Conservation (phyloP, 92 coral and sea anemone genomes). For the Siderastrea siderea region DNA sequence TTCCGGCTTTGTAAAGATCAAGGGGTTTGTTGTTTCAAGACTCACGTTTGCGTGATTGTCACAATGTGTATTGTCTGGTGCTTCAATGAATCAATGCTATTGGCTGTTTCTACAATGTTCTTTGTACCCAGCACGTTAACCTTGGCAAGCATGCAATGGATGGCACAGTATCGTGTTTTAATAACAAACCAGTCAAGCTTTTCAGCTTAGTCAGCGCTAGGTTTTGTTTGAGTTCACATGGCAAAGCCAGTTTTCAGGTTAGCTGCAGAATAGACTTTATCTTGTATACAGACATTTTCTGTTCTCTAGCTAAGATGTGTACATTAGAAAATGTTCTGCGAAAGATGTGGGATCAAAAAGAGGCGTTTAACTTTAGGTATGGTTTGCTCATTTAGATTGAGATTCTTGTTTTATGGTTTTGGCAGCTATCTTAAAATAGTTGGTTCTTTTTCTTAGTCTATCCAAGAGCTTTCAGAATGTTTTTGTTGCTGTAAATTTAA, state of each 20-base stretch:
- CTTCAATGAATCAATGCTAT: neutral
- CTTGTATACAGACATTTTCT: neutral
- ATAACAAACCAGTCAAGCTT: neutral
- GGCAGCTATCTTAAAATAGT: neutral
- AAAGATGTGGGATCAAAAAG: constrained; percentile 54
- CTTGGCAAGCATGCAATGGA: constrained; percentile 36
- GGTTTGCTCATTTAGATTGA: neutral
- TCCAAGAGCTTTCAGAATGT: no score
- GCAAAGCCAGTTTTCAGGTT: constrained; percentile 13
- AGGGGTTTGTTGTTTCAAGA: constrained; percentile 27
- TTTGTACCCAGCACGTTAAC: constrained; percentile 10
- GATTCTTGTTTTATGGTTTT: neutral
- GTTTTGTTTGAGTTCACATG: neutral
- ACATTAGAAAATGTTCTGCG: constrained; percentile 26
- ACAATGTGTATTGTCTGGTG: constrained; percentile 11
- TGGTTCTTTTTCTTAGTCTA: no score
- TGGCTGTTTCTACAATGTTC: constrained; percentile 28
- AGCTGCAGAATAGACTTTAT: neutral
- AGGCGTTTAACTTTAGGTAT: constrained; percentile 30
- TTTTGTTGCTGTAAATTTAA: no score
- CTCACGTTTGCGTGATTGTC: neutral
- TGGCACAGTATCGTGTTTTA: constrained; percentile 19
- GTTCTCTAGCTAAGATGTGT: constrained; percentile 22
- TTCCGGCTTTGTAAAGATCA: constrained; percentile 24
- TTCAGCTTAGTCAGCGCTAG: constrained; percentile 28